phyloP scores from a whole-genome alignment of 53 echinoderm and acorn worm species.

The Stichopus horrens region DNA sequence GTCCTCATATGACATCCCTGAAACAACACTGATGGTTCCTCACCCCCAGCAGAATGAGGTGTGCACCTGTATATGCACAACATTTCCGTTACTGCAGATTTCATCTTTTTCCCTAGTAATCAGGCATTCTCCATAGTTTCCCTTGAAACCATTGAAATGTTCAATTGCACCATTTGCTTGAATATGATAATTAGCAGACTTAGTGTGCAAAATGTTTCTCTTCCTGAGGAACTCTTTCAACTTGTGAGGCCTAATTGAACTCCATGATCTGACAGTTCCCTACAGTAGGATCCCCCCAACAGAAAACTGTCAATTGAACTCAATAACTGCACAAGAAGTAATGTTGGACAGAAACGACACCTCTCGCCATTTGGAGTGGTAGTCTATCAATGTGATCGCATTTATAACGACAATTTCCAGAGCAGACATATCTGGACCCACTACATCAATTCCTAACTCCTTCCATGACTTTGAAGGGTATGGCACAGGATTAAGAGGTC shows the following conservation, averaged over 20 bases:
- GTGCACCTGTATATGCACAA: constrained; percentile 31
- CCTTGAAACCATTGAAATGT: background rate
- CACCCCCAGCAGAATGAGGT: background rate
- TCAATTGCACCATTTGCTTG: constrained; percentile 28
- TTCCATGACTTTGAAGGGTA: constrained; percentile 55
- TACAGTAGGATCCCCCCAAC: background rate
- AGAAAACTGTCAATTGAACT: background rate
- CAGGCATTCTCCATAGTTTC: background rate
- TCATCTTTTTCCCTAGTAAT: background rate
- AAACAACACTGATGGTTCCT: background rate
- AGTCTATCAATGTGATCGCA: constrained; percentile 34
- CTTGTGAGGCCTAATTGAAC: background rate
- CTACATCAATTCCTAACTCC: constrained; percentile 36
- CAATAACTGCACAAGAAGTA: constrained; percentile 5
- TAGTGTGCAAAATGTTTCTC: background rate
- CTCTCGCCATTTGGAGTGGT: constrained; percentile 34
- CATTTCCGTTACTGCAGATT: background rate
- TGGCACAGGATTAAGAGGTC: constrained; percentile 56
- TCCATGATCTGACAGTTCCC: background rate
- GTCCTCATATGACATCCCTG: constrained; percentile 17
- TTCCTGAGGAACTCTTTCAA: background rate
- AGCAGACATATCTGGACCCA: constrained; percentile 7
- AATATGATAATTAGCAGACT: background rate
- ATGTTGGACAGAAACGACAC: background rate
- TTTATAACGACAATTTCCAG: constrained; percentile 11